A percentile compares a stretch with the other conserved stretches of the same genome.
Evolutionary conservation across 2,888 invertebrate species (phyloP).

Genomic region (Hirtodrosophila alboralis): DNA sequence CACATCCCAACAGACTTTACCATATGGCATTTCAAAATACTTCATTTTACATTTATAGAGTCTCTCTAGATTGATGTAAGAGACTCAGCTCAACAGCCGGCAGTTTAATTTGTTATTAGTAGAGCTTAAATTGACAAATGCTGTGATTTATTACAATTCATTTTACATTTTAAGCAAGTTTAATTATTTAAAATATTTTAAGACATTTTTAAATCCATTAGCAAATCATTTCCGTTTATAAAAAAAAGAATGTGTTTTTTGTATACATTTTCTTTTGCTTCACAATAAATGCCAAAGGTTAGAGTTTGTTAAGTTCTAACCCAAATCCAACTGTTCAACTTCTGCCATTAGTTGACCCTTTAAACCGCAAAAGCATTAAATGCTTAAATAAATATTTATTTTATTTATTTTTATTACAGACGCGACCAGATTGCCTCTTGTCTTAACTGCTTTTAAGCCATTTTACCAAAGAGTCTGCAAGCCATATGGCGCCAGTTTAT

Average conservation of each 20-base stretch:
- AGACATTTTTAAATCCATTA: background rate
- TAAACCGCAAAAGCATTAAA: slow-evolving; percentile 7
- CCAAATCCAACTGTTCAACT: slow-evolving; percentile 13
- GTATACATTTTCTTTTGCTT: background rate
- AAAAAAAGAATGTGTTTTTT: slow-evolving; percentile 3
- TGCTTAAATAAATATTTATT: background rate
- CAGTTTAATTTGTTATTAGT: slow-evolving; percentile 24
- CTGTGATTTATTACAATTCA: background rate
- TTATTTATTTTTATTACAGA: slow-evolving; percentile 3
- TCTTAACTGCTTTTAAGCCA: background rate
- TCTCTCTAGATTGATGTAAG: slow-evolving; percentile 15
- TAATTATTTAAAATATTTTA: slow-evolving; percentile 12
- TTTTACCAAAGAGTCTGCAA: background rate
- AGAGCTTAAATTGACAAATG: background rate
- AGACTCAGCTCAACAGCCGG: slow-evolving; percentile 6
- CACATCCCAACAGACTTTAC: slow-evolving; percentile 36
- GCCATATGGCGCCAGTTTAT: background rate
- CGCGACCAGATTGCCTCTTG: background rate
- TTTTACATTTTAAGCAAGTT: background rate
- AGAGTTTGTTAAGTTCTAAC: background rate
- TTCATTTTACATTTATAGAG: slow-evolving; percentile 43
- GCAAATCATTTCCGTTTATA: slow-evolving; percentile 5
- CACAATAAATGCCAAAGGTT: background rate
- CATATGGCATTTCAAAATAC: slow-evolving; percentile 49
- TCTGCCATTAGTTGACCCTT: background rate